Evolutionary conservation across 2,113 vertebrate genomes (phyloP).

Genomic region (Clarias gariepinus): DNA sequence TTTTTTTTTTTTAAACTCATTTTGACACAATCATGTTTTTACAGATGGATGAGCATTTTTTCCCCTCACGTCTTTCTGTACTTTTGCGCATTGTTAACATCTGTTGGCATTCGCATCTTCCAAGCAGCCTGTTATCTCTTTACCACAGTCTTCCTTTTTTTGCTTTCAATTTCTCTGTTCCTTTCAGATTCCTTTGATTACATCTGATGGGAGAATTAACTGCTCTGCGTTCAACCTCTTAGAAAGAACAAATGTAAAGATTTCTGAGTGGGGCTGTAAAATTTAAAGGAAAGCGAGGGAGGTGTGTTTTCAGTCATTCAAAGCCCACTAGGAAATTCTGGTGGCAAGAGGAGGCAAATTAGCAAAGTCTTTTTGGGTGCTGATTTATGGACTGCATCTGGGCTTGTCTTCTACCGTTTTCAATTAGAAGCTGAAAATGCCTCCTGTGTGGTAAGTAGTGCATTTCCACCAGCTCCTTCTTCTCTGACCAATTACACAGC

Average conservation of each 20-base stretch:
- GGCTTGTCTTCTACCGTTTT: slow-evolving; percentile 50
- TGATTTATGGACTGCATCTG: slow-evolving; percentile 52
- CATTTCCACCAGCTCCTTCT: slow-evolving; percentile 25
- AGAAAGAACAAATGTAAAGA: slow-evolving; percentile 23
- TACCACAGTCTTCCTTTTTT: neutral
- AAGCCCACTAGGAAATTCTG: slow-evolving; percentile 15
- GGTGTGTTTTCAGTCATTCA: slow-evolving; percentile 17
- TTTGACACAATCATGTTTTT: slow-evolving; percentile 42
- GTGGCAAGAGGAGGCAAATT: slow-evolving; percentile 25
- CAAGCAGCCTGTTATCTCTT: neutral
- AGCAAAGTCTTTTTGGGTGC: slow-evolving; percentile 41
- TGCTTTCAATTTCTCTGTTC: neutral
- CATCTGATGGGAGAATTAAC: slow-evolving; percentile 27
- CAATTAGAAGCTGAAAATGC: slow-evolving; percentile 49
- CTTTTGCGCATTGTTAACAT: neutral
- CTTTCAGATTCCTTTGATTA: slow-evolving; percentile 39
- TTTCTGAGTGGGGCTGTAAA: neutral
- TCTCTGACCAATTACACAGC: slow-evolving; percentile 52
- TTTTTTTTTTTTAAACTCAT: slow-evolving; percentile 2
- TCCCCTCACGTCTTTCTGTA: neutral
- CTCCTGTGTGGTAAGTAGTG: slow-evolving; percentile 36
- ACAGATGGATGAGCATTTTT: slow-evolving; percentile 1
- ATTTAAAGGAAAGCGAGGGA: slow-evolving; percentile 19
- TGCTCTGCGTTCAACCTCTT: slow-evolving; percentile 40
- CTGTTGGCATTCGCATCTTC: slow-evolving; percentile 15